A percentile compares a stretch with the other conserved stretches of the same genome.
These are phyloP conservation scores for Spea hammondii DNA, from an alignment of 2,797 vertebrate species.

Conservation along the genomic window DNA sequence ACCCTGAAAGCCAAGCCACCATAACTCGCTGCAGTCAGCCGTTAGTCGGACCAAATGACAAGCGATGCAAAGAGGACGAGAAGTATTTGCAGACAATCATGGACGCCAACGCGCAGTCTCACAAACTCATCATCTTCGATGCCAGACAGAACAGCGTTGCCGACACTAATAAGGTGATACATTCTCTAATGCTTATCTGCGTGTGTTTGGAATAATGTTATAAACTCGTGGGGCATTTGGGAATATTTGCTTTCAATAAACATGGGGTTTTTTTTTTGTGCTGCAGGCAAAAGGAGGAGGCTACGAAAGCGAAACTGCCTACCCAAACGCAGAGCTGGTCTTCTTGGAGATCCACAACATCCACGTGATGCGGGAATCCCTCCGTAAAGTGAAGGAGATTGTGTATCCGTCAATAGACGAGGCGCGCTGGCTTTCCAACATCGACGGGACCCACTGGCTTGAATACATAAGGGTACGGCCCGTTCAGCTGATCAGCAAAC, in stretches of 20 bases:
- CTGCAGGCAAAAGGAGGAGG: conserved; percentile 89
- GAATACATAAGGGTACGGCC: conserved; percentile 83
- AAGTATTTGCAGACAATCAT: conserved; percentile 90
- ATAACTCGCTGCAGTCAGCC: conserved; percentile 92
- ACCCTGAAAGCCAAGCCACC: conserved; percentile 92
- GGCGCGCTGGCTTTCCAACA: conserved; percentile 81
- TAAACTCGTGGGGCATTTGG: no score
- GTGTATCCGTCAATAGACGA: conserved; percentile 92
- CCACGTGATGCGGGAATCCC: conserved; percentile 93
- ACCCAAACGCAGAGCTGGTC: conserved; percentile 85
- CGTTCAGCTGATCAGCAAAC: no score
- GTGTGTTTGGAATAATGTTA: no score
- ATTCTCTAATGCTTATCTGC: no score
- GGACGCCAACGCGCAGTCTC: conserved; percentile 96
- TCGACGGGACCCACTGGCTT: conserved; percentile 92
- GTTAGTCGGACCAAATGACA: conserved; percentile 84
- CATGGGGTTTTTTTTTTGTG: neutral
- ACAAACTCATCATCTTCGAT: conserved; percentile 92
- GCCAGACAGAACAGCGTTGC: conserved; percentile 89
- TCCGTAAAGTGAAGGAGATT: conserved; percentile 89
- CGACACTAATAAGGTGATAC: conserved; percentile 84
- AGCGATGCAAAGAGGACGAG: conserved; percentile 93
- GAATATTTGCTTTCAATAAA: neutral
- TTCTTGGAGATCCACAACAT: conserved; percentile 96
- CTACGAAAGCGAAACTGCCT: conserved; percentile 87